These are phyloP conservation scores for Stichodactyla helianthus DNA, from an alignment of 64 coral and sea anemone species.

Conservation along the genomic window DNA sequence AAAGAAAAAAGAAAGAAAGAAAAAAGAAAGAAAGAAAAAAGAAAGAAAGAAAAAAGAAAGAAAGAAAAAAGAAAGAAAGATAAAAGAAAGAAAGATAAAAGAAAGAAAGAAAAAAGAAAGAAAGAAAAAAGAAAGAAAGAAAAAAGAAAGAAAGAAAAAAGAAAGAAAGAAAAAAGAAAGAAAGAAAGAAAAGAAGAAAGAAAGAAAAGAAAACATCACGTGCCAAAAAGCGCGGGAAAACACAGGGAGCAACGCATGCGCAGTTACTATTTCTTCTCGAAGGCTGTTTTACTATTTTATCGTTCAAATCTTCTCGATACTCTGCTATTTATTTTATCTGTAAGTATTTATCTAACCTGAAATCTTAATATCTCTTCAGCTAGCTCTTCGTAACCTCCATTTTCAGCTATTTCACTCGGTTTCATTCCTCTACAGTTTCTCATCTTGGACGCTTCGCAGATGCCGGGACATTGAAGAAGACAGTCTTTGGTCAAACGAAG, in stretches of 20 bases:
- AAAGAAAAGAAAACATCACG: not conserved
- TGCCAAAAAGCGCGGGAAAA: not conserved
- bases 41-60: no score
- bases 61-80: no score
- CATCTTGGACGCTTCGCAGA: conserved; percentile 27
- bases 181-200: no score
- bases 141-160: no score
- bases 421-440: conserved; percentile 14
- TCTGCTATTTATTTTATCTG: not conserved
- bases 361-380: not conserved
- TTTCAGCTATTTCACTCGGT: conserved; percentile 34
- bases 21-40: no score
- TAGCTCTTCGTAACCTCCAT: not conserved
- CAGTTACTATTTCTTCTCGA: not conserved
- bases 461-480: conserved; percentile 39
- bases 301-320: not conserved
- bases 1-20: no score
- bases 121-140: no score
- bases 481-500: not conserved
- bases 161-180: no score
- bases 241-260: not conserved
- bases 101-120: no score
- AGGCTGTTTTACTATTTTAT: not conserved
- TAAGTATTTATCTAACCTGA: not conserved
- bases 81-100: no score